These are phyloP conservation scores for Thereva unica DNA, from an alignment of 2,888 invertebrate genomes.

Conservation along the genomic window DNA sequence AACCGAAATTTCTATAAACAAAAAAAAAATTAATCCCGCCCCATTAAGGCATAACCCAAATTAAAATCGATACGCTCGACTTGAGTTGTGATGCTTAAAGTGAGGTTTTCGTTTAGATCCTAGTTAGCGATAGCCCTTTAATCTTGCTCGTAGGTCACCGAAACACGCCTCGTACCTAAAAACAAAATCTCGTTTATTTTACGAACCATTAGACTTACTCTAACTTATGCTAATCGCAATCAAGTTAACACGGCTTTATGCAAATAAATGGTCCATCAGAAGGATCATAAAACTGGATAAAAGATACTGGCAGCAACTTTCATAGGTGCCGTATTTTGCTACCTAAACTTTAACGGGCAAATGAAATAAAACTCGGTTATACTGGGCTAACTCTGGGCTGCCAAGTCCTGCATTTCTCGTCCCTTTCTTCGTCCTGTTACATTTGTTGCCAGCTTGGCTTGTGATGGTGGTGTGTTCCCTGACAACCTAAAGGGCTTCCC, in stretches of 20 bases:
- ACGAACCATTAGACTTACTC: constrained; percentile 17
- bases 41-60: too few species aligned
- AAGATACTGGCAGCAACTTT: constrained; percentile 13
- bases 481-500: constrained; percentile 12
- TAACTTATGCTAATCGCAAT: constrained; percentile 27
- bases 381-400: too few species aligned
- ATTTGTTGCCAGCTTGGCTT: too few species aligned
- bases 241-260: constrained; percentile 21
- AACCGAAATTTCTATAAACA: too few species aligned
- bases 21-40: too few species aligned
- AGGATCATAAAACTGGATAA: constrained; percentile 24
- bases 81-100: too few species aligned
- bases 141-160: too few species aligned
- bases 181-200: constrained; percentile 16
- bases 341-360: background rate
- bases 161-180: background rate
- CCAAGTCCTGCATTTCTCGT: too few species aligned
- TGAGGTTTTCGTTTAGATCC: too few species aligned
- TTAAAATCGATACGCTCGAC: too few species aligned
- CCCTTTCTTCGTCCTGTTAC: too few species aligned
- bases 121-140: too few species aligned
- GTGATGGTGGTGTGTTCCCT: background rate
- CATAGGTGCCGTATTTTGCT: background rate
- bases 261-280: constrained; percentile 21
- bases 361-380: constrained; percentile 17